phyloP scores from a whole-genome alignment of 2,113 vertebrate genomes.

The Mastomys natalensis region DNA sequence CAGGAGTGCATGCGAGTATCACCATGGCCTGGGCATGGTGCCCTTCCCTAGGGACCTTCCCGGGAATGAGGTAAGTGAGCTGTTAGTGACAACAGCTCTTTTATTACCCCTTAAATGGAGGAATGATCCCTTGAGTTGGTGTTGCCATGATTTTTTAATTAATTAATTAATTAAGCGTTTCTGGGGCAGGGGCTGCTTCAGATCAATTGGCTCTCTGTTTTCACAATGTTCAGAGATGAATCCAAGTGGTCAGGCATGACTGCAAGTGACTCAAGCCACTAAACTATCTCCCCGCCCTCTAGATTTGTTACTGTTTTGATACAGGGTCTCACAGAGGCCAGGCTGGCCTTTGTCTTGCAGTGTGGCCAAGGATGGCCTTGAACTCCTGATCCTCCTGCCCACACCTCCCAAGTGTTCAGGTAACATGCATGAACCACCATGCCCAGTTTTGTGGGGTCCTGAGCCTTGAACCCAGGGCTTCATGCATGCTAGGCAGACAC shows the following conservation, averaged over 20 bases:
- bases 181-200: not conserved
- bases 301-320: not conserved
- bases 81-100: not conserved
- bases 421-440: not conserved
- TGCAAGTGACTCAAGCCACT: no score
- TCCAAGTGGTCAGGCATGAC: not conserved
- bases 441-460: not conserved
- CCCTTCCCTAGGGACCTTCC: constrained; percentile 85
- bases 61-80: constrained; percentile 89
- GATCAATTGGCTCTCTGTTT: not conserved
- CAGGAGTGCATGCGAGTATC: constrained; percentile 84
- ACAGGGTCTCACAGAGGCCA: not conserved
- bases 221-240: not conserved
- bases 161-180: no score
- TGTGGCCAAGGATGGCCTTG: not conserved
- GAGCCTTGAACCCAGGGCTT: not conserved
- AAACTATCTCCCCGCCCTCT: not conserved
- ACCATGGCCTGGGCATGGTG: constrained; percentile 84
- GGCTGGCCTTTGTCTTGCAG: not conserved
- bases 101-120: not conserved
- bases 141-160: not conserved
- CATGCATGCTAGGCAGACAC: not conserved
- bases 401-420: not conserved
- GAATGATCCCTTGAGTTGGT: not conserved
- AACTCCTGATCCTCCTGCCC: not conserved